Conservation (phyloP, 1,140 invertebrate genomes). For the Drusus annulatus region DNA sequence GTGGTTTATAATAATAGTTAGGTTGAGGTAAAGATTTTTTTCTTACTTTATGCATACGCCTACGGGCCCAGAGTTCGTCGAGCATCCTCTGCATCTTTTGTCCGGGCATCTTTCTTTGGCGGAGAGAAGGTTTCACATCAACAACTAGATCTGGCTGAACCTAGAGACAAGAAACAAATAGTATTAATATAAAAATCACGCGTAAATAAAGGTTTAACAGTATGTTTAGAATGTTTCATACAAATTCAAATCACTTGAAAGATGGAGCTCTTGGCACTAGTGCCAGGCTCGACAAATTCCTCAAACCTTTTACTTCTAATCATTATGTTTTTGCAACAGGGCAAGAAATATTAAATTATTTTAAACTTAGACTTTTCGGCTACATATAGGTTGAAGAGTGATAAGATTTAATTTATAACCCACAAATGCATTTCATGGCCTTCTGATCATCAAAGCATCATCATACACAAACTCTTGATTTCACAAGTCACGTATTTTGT, state of each 20-base stretch:
- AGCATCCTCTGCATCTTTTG: conserved; percentile 87
- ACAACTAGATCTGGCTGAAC: conserved; percentile 91
- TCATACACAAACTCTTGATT: no score
- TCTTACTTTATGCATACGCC: conserved; percentile 71
- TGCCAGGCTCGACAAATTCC: conserved; percentile 66
- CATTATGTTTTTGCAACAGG: conserved; percentile 58
- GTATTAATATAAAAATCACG: not conserved
- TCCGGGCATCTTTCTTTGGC: conserved; percentile 90
- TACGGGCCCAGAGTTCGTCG: conserved; percentile 78
- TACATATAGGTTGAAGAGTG: not conserved
- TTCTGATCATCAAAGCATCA: no score
- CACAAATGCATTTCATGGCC: no score
- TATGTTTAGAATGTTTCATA: conserved; percentile 37
- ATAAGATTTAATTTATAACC: no score
- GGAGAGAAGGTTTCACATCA: conserved; percentile 93
- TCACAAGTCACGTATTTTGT: no score
- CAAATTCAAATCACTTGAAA: conserved; percentile 64
- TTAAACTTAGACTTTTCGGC: not conserved
- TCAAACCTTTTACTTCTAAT: conserved; percentile 74
- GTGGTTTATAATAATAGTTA: no score
- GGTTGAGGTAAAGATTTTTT: no score
- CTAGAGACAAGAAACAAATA: conserved; percentile 56
- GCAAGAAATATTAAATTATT: not conserved
- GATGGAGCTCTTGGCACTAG: conserved; percentile 66
- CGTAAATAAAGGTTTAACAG: not conserved